Evolutionary conservation across 1,140 invertebrate genomes (phyloP).

Genomic region (Saccostrea cuccullata): DNA sequence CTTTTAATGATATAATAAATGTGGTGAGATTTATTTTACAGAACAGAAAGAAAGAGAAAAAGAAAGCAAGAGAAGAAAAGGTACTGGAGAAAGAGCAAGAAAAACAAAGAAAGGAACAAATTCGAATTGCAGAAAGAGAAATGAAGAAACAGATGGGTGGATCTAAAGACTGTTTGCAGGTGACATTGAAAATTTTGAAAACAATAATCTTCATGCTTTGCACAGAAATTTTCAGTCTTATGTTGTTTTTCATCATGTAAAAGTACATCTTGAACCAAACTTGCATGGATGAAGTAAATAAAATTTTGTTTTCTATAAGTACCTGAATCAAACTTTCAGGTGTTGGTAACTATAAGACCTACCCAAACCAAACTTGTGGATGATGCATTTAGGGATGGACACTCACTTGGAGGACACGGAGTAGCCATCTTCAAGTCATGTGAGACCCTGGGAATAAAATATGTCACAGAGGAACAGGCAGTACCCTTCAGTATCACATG

Average conservation of each 20-base stretch:
- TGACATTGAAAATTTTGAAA: conserved; percentile 16
- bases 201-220: background rate
- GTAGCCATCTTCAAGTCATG: conserved; percentile 60
- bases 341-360: too few relatives aligned
- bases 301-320: too few relatives aligned
- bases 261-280: too few relatives aligned
- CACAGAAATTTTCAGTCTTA: too few relatives aligned
- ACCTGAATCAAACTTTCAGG: too few relatives aligned
- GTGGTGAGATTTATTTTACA: background rate
- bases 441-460: conserved; percentile 61
- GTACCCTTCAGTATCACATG: conserved; percentile 64
- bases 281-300: too few relatives aligned
- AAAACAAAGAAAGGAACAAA: conserved; percentile 46
- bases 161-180: conserved; percentile 51
- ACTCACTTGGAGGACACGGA: conserved; percentile 62
- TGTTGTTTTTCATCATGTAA: too few relatives aligned
- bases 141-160: conserved; percentile 61
- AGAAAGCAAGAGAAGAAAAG: conserved; percentile 46
- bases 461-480: conserved; percentile 58
- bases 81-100: conserved; percentile 54
- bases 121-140: conserved; percentile 55
- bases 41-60: conserved; percentile 44
- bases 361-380: too few relatives aligned
- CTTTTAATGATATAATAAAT: too few relatives aligned
- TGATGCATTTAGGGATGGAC: too few relatives aligned